Conservation (phyloP, 2,888 invertebrate genomes). For the Nomada ferruginata region DNA sequence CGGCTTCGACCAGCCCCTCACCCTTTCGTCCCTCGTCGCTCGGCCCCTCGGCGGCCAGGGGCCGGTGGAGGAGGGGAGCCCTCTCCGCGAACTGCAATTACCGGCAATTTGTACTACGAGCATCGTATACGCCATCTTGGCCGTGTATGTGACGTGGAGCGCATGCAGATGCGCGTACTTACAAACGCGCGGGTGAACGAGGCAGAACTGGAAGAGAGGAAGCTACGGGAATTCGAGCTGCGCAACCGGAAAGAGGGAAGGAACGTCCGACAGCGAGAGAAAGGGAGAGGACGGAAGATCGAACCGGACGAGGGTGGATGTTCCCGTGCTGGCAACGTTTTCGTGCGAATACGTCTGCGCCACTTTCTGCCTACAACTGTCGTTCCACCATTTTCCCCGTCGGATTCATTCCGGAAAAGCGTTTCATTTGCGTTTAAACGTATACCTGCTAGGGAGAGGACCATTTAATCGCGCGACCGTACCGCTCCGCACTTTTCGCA, state of each 20-base stretch:
- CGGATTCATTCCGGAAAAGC: neutral
- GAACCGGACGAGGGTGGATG: slow-evolving; percentile 34
- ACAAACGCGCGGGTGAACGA: slow-evolving; percentile 30
- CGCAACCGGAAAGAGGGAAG: neutral
- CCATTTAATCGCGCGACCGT: neutral
- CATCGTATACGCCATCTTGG: slow-evolving; percentile 73
- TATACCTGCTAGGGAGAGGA: too few relatives aligned
- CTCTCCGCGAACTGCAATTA: slow-evolving; percentile 74
- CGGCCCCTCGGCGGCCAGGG: slow-evolving; percentile 2
- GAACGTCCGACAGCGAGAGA: neutral
- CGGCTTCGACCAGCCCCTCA: slow-evolving; percentile 53
- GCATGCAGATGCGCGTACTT: slow-evolving; percentile 60
- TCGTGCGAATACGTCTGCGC: neutral
- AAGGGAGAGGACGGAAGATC: slow-evolving; percentile 1
- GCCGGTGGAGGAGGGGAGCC: slow-evolving; percentile 40
- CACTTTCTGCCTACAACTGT: neutral
- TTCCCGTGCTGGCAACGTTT: neutral
- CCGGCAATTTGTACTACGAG: slow-evolving; percentile 79
- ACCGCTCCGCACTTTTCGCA: too few relatives aligned
- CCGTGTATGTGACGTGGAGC: slow-evolving; percentile 55
- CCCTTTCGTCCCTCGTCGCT: slow-evolving; percentile 16
- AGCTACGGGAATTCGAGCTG: neutral
- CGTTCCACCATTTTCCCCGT: neutral
- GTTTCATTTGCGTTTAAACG: too few relatives aligned
- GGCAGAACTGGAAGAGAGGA: slow-evolving; percentile 18